A percentile compares a stretch with the other conserved stretches of the same genome.
Conservation (phyloP, 2,797 vertebrate genomes). For the Peromyscus nudipes region DNA sequence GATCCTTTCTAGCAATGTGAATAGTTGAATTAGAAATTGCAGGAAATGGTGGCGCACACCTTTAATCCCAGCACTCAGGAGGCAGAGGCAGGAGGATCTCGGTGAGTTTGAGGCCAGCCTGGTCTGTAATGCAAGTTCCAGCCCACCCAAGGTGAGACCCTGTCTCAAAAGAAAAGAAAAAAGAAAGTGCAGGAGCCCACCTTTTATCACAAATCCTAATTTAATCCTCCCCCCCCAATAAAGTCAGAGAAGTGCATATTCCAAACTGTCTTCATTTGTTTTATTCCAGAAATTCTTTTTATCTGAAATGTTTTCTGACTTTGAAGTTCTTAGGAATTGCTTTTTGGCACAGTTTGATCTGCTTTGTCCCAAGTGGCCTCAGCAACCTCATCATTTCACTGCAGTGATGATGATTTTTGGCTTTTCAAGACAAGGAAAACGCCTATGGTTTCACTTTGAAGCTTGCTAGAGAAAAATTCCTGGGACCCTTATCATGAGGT, state of each 20-base stretch:
- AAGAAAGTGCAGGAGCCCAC: background rate
- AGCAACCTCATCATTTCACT: constrained; percentile 72
- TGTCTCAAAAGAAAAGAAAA: background rate
- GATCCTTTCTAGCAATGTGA: constrained; percentile 26
- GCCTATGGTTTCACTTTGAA: constrained; percentile 77
- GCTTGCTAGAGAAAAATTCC: constrained; percentile 65
- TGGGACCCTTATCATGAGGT: constrained; percentile 48
- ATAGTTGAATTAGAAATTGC: constrained; percentile 13
- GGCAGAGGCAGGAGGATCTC: background rate
- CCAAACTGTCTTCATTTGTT: constrained; percentile 29
- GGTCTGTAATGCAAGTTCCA: background rate
- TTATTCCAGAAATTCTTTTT: constrained; percentile 70
- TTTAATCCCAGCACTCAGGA: background rate
- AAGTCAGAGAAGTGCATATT: background rate
- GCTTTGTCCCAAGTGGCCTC: constrained; percentile 67
- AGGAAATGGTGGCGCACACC: background rate
- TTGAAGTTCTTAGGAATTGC: constrained; percentile 76
- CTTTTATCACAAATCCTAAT: background rate
- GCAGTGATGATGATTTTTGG: constrained; percentile 70
- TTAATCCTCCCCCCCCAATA: constrained; percentile 45
- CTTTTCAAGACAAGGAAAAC: constrained; percentile 74
- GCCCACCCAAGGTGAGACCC: background rate
- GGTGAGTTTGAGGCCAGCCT: background rate
- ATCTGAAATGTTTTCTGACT: constrained; percentile 70
- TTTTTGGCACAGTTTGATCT: constrained; percentile 70